Conservation (phyloP, 2,888 invertebrate genomes). For the Cephus nigrinus region DNA sequence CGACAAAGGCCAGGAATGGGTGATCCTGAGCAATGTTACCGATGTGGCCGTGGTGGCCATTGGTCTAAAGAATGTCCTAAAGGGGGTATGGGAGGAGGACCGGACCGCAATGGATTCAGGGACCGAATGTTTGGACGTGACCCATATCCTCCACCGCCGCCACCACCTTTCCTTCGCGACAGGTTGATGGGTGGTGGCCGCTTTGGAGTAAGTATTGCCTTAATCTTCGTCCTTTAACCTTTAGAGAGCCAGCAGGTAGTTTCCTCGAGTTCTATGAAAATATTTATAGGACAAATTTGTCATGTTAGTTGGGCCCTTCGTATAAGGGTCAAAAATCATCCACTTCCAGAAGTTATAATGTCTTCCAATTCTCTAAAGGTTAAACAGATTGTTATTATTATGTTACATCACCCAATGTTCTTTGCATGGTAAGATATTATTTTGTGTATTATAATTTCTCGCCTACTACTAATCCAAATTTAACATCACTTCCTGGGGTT, state of each 20-base stretch:
- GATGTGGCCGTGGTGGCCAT: constrained; percentile 94
- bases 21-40: constrained; percentile 95
- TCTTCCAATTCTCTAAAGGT: background rate
- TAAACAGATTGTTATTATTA: background rate
- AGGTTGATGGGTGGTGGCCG: constrained; percentile 85
- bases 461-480: background rate
- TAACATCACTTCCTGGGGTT: background rate
- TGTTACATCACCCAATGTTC: background rate
- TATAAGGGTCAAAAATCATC: background rate
- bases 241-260: background rate
- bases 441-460: constrained; percentile 1
- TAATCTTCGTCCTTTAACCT: background rate
- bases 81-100: constrained; percentile 75
- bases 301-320: background rate
- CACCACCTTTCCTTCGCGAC: constrained; percentile 91
- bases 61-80: constrained; percentile 97
- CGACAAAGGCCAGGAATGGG: constrained; percentile 97
- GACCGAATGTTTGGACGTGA: constrained; percentile 90
- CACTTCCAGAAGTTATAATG: background rate
- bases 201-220: constrained; percentile 57
- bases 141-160: constrained; percentile 91
- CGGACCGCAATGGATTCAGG: constrained; percentile 84
- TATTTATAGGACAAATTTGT: background rate
- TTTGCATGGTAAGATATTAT: background rate
- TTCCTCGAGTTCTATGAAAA: background rate